A percentile compares a stretch with the other conserved stretches of the same genome.
These are phyloP conservation scores for Agrotis segetum DNA, from an alignment of 2,888 invertebrate species.

Conservation along the genomic window DNA sequence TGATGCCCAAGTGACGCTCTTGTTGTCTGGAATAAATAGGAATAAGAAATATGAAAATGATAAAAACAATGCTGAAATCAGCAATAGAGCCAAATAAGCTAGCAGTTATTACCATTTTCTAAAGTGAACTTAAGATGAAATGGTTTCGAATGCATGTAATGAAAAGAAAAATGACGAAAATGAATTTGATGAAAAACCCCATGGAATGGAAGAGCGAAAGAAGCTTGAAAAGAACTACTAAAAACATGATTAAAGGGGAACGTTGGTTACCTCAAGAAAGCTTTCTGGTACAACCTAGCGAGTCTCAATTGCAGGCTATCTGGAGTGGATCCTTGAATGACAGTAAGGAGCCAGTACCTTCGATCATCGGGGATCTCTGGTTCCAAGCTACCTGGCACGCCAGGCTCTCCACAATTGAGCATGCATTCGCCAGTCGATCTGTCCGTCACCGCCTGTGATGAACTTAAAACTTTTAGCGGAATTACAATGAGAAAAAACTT, in stretches of 20 bases:
- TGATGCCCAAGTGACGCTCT: constrained; percentile 94
- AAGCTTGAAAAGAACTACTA: constrained; percentile 37
- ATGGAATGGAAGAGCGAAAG: constrained; percentile 16
- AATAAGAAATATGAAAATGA: constrained; percentile 10
- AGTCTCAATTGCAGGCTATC: constrained; percentile 94
- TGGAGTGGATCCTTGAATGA: constrained; percentile 91
- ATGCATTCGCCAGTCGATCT: constrained; percentile 88
- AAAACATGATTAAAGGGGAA: constrained; percentile 31
- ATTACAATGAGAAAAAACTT: constrained; percentile 4
- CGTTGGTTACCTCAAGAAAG: constrained; percentile 93
- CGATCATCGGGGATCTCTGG: constrained; percentile 92
- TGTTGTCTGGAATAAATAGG: constrained; percentile 92
- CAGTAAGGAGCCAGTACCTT: constrained; percentile 96
- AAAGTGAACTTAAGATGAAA: neutral
- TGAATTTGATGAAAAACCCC: constrained; percentile 11
- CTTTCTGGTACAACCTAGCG: constrained; percentile 94
- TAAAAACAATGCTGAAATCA: neutral
- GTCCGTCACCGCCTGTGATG: constrained; percentile 86
- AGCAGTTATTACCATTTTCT: neutral
- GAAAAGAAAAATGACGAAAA: neutral
- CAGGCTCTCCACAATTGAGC: constrained; percentile 87
- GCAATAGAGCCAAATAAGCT: constrained; percentile 47
- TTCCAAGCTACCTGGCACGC: constrained; percentile 86
- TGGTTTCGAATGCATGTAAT: neutral
- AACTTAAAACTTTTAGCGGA: constrained; percentile 30